Conservation (phyloP, 2,888 invertebrate species). For the Hofmannophila pseudospretella region DNA sequence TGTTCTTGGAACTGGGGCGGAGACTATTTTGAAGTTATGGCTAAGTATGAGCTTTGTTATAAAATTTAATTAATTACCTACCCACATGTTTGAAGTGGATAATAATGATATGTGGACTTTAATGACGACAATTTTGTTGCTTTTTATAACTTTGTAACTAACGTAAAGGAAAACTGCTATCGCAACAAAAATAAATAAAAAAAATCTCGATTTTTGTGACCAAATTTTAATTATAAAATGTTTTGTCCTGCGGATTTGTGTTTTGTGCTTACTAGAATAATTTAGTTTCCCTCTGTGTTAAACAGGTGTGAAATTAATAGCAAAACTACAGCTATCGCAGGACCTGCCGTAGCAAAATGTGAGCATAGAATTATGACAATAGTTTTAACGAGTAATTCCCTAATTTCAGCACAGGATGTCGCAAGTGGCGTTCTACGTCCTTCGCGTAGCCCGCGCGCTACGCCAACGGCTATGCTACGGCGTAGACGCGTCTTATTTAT, state of each 20-base stretch:
- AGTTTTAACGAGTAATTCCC: conserved; percentile 67
- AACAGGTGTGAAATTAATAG: conserved; percentile 47
- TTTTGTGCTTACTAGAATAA: too few species aligned
- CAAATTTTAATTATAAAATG: too few species aligned
- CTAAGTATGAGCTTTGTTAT: conserved; percentile 7
- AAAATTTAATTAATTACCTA: conserved; percentile 8
- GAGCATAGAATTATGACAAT: conserved; percentile 69
- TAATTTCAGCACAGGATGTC: conserved; percentile 54
- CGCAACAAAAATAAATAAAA: too few species aligned
- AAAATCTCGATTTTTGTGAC: too few species aligned
- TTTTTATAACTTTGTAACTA: too few species aligned
- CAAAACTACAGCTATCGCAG: conserved; percentile 30
- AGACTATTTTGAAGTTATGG: conserved; percentile 49
- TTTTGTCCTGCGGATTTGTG: too few species aligned
- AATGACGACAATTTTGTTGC: too few species aligned
- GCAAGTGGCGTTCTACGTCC: conserved; percentile 32
- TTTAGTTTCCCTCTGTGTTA: too few species aligned
- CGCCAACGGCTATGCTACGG: conserved; percentile 31
- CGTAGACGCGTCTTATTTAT: conserved; percentile 60
- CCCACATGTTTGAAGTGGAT: too few species aligned
- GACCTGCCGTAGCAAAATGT: conserved; percentile 58
- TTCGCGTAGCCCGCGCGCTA: conserved; percentile 31
- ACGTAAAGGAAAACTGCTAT: too few species aligned
- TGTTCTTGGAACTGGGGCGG: conserved; percentile 51
- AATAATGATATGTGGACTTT: too few species aligned